Conservation (phyloP, 2,888 invertebrate genomes). For the Cotesia congregata region DNA sequence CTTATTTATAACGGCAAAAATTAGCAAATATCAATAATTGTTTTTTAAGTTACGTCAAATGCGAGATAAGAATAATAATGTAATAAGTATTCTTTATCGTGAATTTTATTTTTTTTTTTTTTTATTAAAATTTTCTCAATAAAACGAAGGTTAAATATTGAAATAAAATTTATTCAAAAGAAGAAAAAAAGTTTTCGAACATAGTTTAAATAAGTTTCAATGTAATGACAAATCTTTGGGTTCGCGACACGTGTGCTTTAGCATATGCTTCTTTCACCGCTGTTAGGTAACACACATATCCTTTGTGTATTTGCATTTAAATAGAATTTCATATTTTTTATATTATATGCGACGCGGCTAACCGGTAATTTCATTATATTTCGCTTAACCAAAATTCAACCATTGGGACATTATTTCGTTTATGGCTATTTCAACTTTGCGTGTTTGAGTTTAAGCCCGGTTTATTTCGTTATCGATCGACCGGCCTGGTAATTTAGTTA, state of each 20-base stretch:
- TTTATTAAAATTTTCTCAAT: not conserved
- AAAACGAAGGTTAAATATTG: not conserved
- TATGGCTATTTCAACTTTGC: not conserved
- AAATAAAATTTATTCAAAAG: not conserved
- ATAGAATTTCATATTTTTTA: slow-evolving; percentile 57
- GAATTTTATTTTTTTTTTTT: too few species aligned
- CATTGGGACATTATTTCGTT: not conserved
- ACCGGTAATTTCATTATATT: slow-evolving; percentile 40
- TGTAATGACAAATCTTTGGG: slow-evolving; percentile 19
- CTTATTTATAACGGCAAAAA: too few species aligned
- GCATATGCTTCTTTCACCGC: slow-evolving; percentile 11
- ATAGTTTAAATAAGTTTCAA: slow-evolving; percentile 45
- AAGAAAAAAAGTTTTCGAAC: slow-evolving; percentile 41
- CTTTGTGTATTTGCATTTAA: slow-evolving; percentile 59
- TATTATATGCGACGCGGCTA: slow-evolving; percentile 28
- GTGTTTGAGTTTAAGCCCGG: too few species aligned
- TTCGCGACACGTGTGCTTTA: slow-evolving; percentile 20
- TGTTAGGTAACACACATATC: not conserved
- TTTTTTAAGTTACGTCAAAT: too few species aligned
- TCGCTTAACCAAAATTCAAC: slow-evolving; percentile 36
- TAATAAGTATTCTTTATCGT: too few species aligned
- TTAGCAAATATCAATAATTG: too few species aligned
- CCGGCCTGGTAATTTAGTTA: too few species aligned
- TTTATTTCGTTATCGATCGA: too few species aligned
- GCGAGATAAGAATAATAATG: too few species aligned